Evolutionary conservation across 92 coral and sea anemone species (phyloP).

Genomic region (Blastomussa wellsi): DNA sequence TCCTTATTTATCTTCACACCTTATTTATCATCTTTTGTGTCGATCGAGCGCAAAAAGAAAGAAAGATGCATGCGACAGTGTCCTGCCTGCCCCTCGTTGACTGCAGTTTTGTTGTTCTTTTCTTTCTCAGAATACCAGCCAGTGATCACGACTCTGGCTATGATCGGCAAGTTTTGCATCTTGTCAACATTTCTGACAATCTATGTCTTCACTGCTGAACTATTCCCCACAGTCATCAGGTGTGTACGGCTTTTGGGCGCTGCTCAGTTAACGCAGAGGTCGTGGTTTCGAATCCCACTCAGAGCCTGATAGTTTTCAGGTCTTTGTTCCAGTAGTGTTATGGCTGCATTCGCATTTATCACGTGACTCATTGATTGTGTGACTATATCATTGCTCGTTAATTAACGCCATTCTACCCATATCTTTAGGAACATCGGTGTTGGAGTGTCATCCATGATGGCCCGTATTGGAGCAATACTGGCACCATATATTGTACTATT

Average conservation of each 20-base stretch:
- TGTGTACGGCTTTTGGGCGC: no score
- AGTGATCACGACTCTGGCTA: constrained; percentile 43
- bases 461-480: constrained; percentile 54
- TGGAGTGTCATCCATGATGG: constrained; percentile 60
- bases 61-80: background rate
- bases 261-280: no score
- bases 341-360: no score
- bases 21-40: background rate
- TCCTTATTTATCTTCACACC: no score
- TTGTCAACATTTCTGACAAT: constrained; percentile 45
- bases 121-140: constrained; percentile 37
- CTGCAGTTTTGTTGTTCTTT: background rate
- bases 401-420: background rate
- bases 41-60: background rate
- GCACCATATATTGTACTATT: constrained; percentile 58
- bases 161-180: constrained; percentile 56
- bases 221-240: constrained; percentile 66
- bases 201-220: constrained; percentile 56
- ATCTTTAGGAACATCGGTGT: constrained; percentile 44
- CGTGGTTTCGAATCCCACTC: no score
- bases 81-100: background rate
- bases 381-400: background rate
- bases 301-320: no score
- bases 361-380: no score
- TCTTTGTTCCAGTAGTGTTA: no score